Evolutionary conservation across 2,797 vertebrate genomes (phyloP).

Genomic region (Chloroceryle inda): DNA sequence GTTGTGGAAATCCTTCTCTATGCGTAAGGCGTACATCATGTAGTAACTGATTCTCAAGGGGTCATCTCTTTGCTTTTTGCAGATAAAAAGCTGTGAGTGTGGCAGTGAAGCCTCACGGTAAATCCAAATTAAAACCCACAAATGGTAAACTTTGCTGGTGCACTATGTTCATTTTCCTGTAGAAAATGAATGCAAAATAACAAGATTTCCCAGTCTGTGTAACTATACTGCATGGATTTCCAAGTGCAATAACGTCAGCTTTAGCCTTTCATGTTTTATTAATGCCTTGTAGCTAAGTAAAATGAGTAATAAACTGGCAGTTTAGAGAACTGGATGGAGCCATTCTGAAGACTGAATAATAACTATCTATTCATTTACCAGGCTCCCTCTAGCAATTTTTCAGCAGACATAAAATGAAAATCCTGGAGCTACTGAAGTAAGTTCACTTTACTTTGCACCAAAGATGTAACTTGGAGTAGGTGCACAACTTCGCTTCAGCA

Average conservation of each 20-base stretch:
- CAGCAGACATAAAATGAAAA: not conserved
- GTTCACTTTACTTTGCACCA: not conserved
- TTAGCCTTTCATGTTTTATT: slow-evolving; percentile 61
- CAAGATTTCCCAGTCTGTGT: not conserved
- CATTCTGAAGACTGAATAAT: slow-evolving; percentile 32
- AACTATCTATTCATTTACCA: slow-evolving; percentile 32
- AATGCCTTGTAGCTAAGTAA: slow-evolving; percentile 50
- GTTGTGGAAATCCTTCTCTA: not conserved
- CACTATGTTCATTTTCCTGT: not conserved
- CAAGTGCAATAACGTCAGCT: slow-evolving; percentile 27
- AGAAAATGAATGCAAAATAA: not conserved
- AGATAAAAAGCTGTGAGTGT: not conserved
- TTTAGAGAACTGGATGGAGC: slow-evolving; percentile 42
- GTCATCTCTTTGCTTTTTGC: not conserved
- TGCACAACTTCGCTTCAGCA: not conserved
- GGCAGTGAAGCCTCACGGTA: not conserved
- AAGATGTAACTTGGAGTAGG: not conserved
- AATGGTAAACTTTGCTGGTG: not conserved
- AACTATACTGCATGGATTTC: slow-evolving; percentile 17
- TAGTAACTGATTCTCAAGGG: not conserved
- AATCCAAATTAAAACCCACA: not conserved
- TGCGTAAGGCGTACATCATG: not conserved
- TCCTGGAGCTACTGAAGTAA: not conserved
- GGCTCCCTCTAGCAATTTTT: slow-evolving; percentile 1
- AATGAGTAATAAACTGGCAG: slow-evolving; percentile 65